Base-by-base conservation (phyloP, 2,888 invertebrate species). In the Acrobasis repandana region DNA sequence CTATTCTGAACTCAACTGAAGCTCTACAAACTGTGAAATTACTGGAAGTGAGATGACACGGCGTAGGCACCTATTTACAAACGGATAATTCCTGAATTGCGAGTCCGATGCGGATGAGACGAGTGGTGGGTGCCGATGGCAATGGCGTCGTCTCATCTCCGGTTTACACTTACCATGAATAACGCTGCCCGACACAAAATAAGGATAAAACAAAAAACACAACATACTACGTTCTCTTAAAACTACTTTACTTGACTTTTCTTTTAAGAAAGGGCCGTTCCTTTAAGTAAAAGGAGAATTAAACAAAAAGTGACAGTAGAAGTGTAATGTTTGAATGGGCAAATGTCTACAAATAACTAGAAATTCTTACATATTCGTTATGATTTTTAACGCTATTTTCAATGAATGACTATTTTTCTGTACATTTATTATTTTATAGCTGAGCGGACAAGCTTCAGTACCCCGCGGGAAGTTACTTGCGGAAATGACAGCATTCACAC, bases 81-180 rank as follows among this genome's bases (percentile, higher is more conserved):
- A 50, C 20, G 20, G 50, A 54, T 54, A 36, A 36, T 36, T 38
- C 52, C 18, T 18, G 36, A 18, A 54, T 54, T 54, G 18, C 54
- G 15, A 28, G 28, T 52, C 52, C 36, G 18, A 38, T 18, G 38
- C 38, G 49, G 58, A 38, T 49, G 58, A 58, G 49, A 38, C 11
- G 58, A 33, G 49, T 20, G 14, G 48, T 15, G 36, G 38, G 58
- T 38, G 38, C 36, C 49, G 47, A 16, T 16, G 54, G 47, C 48
- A 33, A 48, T 48, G 56, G 46, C 46, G 46, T 10, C 48, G 57
- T 48, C 36, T 49, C 58, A 58, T 58, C 58, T 58, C 49, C 58
- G 57, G 58, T 54, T 14, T 54, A 36, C 51, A 33, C 36, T 52
- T 34, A 38, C 14, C 54, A 8, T 38, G 54, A 38, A 38, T 43